These are phyloP conservation scores for Oikopleura albicans DNA, from an alignment of 23 tunicate species.

Conservation along the genomic window DNA sequence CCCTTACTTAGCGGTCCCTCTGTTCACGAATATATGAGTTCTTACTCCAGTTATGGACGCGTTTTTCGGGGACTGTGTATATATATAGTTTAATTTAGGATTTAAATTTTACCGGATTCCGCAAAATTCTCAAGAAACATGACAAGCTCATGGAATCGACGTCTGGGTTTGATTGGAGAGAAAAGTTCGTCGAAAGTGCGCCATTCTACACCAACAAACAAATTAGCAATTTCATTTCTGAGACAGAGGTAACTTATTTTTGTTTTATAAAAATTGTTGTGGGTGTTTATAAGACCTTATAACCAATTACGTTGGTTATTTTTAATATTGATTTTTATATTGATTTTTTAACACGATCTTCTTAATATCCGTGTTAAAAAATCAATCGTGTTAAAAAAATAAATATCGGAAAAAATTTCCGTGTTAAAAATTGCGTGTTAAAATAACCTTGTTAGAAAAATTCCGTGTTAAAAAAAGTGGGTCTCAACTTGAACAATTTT, in stretches of 20 bases:
- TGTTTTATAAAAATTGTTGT: too few relatives aligned
- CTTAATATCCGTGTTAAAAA: too few relatives aligned
- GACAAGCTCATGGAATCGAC: conserved; percentile 62
- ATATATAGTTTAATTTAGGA: conserved; percentile 28
- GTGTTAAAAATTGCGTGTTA: too few relatives aligned
- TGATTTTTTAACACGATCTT: too few relatives aligned
- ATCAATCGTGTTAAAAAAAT: too few relatives aligned
- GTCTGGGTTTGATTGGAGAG: conserved; percentile 48
- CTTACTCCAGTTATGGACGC: not conserved
- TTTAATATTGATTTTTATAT: too few relatives aligned
- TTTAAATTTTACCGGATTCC: conserved; percentile 84
- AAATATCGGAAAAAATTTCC: too few relatives aligned
- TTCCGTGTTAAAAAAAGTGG: too few relatives aligned
- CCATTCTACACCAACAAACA: conserved; percentile 66
- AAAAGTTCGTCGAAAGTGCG: conserved; percentile 50
- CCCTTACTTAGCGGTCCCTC: not conserved
- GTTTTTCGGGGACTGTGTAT: not conserved
- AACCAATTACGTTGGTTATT: too few relatives aligned
- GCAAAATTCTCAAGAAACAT: conserved; percentile 87
- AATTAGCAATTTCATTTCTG: conserved; percentile 45
- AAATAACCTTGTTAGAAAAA: too few relatives aligned
- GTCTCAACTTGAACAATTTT: too few relatives aligned
- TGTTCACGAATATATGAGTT: not conserved
- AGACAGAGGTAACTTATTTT: conserved; percentile 66
- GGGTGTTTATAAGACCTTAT: too few relatives aligned